These are phyloP conservation scores for Micropoecilia bifurca DNA, from an alignment of 2,797 vertebrate species.

Conservation along the genomic window DNA sequence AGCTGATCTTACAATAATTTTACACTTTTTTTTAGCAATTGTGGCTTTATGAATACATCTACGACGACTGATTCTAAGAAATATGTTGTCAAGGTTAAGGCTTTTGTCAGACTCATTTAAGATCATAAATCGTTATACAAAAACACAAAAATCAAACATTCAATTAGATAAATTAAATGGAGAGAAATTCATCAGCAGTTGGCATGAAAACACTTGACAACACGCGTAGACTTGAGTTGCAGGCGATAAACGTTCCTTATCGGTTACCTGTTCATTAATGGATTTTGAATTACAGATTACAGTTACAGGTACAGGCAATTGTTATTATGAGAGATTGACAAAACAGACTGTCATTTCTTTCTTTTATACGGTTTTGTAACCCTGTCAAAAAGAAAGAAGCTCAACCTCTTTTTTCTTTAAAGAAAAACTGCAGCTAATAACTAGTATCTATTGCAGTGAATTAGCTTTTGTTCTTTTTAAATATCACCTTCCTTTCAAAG, in stretches of 20 bases:
- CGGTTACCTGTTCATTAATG: not conserved
- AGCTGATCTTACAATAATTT: not conserved
- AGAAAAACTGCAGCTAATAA: not conserved
- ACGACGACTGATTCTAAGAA: not conserved
- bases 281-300: no score
- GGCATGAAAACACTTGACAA: constrained; percentile 38
- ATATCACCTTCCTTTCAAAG: constrained; percentile 29
- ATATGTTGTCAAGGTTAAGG: not conserved
- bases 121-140: not conserved
- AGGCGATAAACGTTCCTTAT: not conserved
- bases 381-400: not conserved
- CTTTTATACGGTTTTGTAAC: not conserved
- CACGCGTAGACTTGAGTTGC: not conserved
- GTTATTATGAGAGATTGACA: not conserved
- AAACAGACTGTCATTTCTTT: not conserved
- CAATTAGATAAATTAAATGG: not conserved
- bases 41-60: not conserved
- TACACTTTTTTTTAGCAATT: not conserved
- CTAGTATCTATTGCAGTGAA: constrained; percentile 2
- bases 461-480: not conserved
- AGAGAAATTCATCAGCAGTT: constrained; percentile 34
- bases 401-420: not conserved
- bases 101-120: not conserved
- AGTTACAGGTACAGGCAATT: not conserved
- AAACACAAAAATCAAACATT: not conserved